Evolutionary conservation across 64 coral and sea anemone species (phyloP), one percentile per base, ranked within the genome.

Genomic region (Dendrophyllia cribrosa): DNA sequence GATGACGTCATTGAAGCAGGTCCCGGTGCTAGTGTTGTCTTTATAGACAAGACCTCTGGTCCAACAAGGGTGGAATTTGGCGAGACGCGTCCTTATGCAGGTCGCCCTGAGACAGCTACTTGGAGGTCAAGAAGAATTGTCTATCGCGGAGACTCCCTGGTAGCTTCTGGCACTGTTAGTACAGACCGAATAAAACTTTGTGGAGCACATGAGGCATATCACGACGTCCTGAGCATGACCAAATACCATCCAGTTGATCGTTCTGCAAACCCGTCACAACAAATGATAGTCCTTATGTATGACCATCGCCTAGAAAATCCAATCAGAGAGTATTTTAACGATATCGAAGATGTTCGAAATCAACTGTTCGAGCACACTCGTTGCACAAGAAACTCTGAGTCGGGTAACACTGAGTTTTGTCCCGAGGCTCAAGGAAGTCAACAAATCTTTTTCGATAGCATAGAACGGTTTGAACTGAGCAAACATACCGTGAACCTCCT

Each of bases 381-480:
- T 1, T 34, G 34, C 34, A 34, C 34, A 34, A 34, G 34, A 34
- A 34, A 34, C 34, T 34, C 34, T 34, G 34, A 2, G 34, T 34
- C 34, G 34, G 34, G 34, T 34, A 34, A 34, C 34, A 34, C 34
- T 34, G 34, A 34, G 34, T 34, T 34, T 34, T 34, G 34, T 34
- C 34, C 34, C 8, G 51, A 19, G 74, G 17, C 19, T 14, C 14
- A 76, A n/a, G 64, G 45, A 2, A 63, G 63, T 17, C 82, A 86
- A 21, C 59, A 86, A 12, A 86, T 86, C 20, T 16, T 51, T 12
- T 86, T 70, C 63, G 7, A 51, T 50, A 10, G 69, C 9, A 66
- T 86, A 14, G 82, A 69, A 17, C 69, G 86, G 16, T 72, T 88
- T 43, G 86, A 88, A 47, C 59, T 88, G 67, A 88, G 86, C 70